Evolutionary conservation across 64 coral and sea anemone genomes (phyloP).

Genomic region (Pachyseris speciosa): DNA sequence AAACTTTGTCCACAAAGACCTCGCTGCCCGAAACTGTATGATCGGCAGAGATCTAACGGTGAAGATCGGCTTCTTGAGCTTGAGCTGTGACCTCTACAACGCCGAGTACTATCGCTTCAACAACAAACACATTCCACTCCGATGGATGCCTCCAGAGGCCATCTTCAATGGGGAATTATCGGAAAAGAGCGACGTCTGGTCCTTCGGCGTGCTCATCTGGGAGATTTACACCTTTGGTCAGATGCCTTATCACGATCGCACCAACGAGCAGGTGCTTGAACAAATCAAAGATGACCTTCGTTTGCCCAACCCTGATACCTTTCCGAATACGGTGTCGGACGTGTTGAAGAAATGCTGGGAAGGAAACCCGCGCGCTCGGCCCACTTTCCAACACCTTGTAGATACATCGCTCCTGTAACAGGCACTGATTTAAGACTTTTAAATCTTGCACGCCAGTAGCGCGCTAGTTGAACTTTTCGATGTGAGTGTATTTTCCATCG

Average conservation of each 20-base stretch:
- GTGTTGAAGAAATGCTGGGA: conserved; percentile 94
- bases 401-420: not conserved
- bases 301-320: conserved; percentile 83
- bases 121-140: conserved; percentile 83
- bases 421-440: not conserved
- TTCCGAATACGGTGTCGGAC: conserved; percentile 82
- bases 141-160: conserved; percentile 98
- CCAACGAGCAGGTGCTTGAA: conserved; percentile 91
- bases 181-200: conserved; percentile 98
- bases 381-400: conserved; percentile 67
- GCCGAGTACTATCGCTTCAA: conserved; percentile 88
- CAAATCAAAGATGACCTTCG: conserved; percentile 88
- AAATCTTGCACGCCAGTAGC: not conserved
- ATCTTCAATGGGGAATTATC: conserved; percentile 91
- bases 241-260: conserved; percentile 79
- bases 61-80: conserved; percentile 90
- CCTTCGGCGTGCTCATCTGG: conserved; percentile 91
- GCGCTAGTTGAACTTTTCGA: no score
- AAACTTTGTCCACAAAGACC: conserved; percentile 91
- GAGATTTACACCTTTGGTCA: conserved; percentile 91
- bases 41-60: conserved; percentile 79
- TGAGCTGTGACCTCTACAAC: conserved; percentile 89
- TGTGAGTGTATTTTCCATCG: no score
- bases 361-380: conserved; percentile 62
- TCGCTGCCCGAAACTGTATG: conserved; percentile 95